phyloP scores from a whole-genome alignment of 2,888 invertebrate genomes.

The Matsumyia berberina region DNA sequence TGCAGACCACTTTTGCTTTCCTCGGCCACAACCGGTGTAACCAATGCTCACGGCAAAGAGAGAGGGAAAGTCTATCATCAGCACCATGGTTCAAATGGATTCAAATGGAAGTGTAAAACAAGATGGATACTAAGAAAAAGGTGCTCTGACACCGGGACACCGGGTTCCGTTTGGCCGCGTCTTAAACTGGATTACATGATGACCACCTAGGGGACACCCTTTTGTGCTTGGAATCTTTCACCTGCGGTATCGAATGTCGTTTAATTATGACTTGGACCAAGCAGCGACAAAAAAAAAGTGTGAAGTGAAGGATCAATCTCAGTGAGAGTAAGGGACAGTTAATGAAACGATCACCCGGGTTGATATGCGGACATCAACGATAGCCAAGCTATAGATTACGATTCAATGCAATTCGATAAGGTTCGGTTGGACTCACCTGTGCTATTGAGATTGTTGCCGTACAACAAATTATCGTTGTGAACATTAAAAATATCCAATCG shows the following conservation, averaged over 20 bases:
- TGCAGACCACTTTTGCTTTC: slow-evolving; percentile 69
- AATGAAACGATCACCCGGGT: slow-evolving; percentile 13
- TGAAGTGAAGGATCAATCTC: slow-evolving; percentile 26
- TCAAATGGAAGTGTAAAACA: background rate
- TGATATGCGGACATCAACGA: slow-evolving; percentile 41
- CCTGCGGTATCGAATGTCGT: slow-evolving; percentile 62
- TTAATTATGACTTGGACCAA: slow-evolving; percentile 33
- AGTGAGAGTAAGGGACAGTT: background rate
- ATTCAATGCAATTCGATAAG: slow-evolving; percentile 42
- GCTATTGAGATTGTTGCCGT: slow-evolving; percentile 58
- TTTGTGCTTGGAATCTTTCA: slow-evolving; percentile 57
- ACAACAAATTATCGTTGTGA: slow-evolving; percentile 74
- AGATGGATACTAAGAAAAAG: slow-evolving; percentile 8
- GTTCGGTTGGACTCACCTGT: slow-evolving; percentile 56
- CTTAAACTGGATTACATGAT: slow-evolving; percentile 67
- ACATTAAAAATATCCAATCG: slow-evolving; percentile 74
- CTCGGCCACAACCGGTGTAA: slow-evolving; percentile 39
- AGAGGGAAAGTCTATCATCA: slow-evolving; percentile 61
- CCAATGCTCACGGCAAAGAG: slow-evolving; percentile 26
- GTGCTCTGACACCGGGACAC: slow-evolving; percentile 46
- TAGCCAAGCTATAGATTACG: slow-evolving; percentile 9
- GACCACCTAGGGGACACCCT: slow-evolving; percentile 24
- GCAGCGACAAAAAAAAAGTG: too few relatives aligned
- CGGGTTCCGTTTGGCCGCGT: slow-evolving; percentile 54
- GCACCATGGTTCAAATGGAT: slow-evolving; percentile 11